Percentiles rank a stretch among this genome's conserved stretches.
These are phyloP conservation scores for Sclerodermus sp. DNA, from an alignment of 2,888 invertebrate species.

Conservation along the genomic window DNA sequence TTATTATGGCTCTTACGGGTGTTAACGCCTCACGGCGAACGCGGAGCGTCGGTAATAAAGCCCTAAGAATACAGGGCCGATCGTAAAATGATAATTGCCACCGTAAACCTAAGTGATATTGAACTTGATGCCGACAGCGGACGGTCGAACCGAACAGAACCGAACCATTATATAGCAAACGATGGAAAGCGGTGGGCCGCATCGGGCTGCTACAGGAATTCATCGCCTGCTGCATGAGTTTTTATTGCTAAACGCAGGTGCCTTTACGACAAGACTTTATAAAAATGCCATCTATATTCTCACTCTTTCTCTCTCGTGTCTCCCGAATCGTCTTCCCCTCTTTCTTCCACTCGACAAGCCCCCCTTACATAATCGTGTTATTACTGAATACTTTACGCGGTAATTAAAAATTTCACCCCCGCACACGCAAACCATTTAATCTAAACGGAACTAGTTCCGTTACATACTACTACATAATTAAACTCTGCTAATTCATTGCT, in stretches of 20 bases:
- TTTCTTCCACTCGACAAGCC: no score
- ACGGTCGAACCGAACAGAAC: slow-evolving; percentile 26
- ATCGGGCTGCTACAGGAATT: no score
- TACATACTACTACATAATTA: no score
- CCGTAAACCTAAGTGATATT: slow-evolving; percentile 56
- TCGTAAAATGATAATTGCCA: slow-evolving; percentile 57
- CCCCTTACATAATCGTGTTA: no score
- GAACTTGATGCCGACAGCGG: slow-evolving; percentile 49
- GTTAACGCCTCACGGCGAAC: slow-evolving; percentile 34
- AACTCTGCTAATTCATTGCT: no score
- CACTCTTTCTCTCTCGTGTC: no score
- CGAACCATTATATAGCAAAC: slow-evolving; percentile 22
- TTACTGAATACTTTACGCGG: no score
- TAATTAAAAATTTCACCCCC: no score
- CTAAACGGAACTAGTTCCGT: no score
- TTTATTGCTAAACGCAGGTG: background rate
- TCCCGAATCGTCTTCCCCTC: no score
- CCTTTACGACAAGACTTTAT: background rate
- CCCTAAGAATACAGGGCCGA: slow-evolving; percentile 54
- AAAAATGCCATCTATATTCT: no score
- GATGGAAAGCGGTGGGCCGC: background rate
- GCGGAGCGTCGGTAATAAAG: slow-evolving; percentile 43
- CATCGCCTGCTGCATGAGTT: background rate
- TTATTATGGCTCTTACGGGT: slow-evolving; percentile 39
- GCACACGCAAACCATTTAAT: no score